These are phyloP conservation scores for Pseudomyrmex sp. DNA, from an alignment of 1,140 invertebrate species.

Conservation along the genomic window DNA sequence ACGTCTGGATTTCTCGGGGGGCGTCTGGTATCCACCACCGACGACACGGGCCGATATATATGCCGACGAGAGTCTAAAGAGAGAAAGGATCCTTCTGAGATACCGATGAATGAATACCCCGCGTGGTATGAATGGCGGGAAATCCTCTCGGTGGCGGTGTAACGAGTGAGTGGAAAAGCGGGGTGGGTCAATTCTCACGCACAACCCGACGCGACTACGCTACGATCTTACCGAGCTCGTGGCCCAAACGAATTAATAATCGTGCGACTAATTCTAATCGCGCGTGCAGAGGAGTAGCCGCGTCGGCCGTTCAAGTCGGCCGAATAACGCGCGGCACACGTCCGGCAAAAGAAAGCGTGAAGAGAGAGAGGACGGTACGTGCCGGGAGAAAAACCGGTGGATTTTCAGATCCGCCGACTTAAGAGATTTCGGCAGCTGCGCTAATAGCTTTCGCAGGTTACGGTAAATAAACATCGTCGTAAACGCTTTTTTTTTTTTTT, in stretches of 20 bases:
- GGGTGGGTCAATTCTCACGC: conserved; percentile 40
- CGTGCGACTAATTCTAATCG: conserved; percentile 20
- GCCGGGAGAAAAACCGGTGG: neutral
- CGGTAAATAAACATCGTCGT: conserved; percentile 2
- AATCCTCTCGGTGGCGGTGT: neutral
- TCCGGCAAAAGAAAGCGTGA: neutral
- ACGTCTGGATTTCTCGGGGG: neutral
- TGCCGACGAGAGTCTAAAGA: conserved; percentile 25
- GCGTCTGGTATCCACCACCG: neutral
- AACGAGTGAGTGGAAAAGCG: conserved; percentile 50
- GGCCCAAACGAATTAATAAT: conserved; percentile 46
- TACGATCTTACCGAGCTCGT: neutral
- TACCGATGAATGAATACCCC: conserved; percentile 8
- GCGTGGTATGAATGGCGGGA: conserved; percentile 33
- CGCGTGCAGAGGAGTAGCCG: too few species aligned
- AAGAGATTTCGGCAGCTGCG: neutral
- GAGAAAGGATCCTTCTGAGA: conserved; percentile 29
- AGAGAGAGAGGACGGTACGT: neutral
- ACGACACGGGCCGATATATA: conserved; percentile 11
- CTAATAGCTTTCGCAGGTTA: conserved; percentile 18
- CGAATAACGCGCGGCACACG: neutral
- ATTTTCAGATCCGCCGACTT: neutral
- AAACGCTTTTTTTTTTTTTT: neutral
- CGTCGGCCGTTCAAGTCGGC: neutral
- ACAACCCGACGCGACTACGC: neutral